phyloP scores from a whole-genome alignment of 2,113 vertebrate species.

The Chascanopsetta lugubris region DNA sequence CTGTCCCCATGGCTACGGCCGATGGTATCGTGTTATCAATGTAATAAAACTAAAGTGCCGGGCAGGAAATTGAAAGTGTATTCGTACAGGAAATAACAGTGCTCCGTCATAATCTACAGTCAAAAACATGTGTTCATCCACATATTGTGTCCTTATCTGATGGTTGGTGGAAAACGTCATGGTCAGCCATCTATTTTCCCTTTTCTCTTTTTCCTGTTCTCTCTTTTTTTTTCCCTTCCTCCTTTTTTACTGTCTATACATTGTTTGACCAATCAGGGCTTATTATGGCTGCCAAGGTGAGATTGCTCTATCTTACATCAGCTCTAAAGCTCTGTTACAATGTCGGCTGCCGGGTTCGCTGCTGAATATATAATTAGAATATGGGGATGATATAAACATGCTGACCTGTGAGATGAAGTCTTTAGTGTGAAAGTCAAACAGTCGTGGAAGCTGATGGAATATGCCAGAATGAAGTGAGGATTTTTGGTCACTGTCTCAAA shows the following conservation, averaged over 20 bases:
- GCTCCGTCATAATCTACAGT: conserved; percentile 97
- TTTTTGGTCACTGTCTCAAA: not conserved
- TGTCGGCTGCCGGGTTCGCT: too few relatives aligned
- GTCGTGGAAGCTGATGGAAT: not conserved
- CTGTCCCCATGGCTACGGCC: conserved; percentile 78
- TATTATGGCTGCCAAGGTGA: conserved; percentile 1
- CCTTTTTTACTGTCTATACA: conserved; percentile 33
- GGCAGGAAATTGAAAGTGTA: conserved; percentile 99
- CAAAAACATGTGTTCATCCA: conserved; percentile 91
- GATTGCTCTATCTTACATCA: conserved; percentile 4
- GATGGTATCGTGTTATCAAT: conserved; percentile 86
- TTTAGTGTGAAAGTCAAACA: conserved; percentile 5
- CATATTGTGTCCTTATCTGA: conserved; percentile 88
- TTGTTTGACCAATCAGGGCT: conserved; percentile 26
- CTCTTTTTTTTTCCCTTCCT: conserved; percentile 45
- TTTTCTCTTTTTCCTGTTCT: conserved; percentile 20
- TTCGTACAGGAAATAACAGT: conserved; percentile 98
- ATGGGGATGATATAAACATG: not conserved
- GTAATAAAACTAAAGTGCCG: conserved; percentile 86
- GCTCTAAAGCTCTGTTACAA: not conserved
- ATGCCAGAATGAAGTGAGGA: not conserved
- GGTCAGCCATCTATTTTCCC: conserved; percentile 70
- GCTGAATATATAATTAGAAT: conserved; percentile 2
- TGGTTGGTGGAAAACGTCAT: conserved; percentile 66
- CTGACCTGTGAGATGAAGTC: not conserved